Percentiles rank a stretch among this genome's conserved stretches.
phyloP scores from a whole-genome alignment of 2,888 invertebrate genomes.

The Aphrophora alni region DNA sequence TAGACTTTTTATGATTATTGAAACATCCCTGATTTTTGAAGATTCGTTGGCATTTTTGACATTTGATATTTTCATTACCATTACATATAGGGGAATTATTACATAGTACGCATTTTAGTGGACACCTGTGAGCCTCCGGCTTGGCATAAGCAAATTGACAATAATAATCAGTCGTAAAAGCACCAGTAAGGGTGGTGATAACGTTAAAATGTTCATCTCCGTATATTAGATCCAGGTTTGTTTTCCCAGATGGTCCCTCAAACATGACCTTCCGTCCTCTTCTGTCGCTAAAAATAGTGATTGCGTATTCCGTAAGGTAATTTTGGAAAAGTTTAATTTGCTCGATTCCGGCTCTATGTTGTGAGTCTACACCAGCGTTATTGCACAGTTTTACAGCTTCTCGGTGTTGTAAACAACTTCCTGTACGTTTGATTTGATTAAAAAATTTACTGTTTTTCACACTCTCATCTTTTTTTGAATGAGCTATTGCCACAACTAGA shows the following conservation, averaged over 20 bases:
- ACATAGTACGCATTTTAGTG: not conserved
- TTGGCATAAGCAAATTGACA: not conserved
- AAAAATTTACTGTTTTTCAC: not conserved
- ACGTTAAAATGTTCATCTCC: not conserved
- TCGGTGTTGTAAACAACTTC: not conserved
- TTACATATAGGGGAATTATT: not conserved
- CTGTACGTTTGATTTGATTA: not conserved
- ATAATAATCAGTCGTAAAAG: not conserved
- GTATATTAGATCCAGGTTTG: not conserved
- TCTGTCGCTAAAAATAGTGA: too few species aligned
- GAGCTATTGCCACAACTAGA: slow-evolving; percentile 42
- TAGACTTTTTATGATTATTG: too few species aligned
- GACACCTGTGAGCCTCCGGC: not conserved
- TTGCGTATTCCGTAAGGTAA: not conserved
- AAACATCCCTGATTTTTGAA: slow-evolving; percentile 14
- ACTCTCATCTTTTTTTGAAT: slow-evolving; percentile 32
- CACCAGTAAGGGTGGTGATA: not conserved
- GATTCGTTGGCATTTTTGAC: not conserved
- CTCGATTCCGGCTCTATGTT: not conserved
- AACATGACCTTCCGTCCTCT: too few species aligned
- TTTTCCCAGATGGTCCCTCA: not conserved
- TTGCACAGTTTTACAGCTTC: not conserved
- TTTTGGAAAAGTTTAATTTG: not conserved
- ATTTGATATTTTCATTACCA: not conserved
- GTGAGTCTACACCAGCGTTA: not conserved